Conservation (phyloP, 2,113 vertebrate species). For the Numenius arquata region DNA sequence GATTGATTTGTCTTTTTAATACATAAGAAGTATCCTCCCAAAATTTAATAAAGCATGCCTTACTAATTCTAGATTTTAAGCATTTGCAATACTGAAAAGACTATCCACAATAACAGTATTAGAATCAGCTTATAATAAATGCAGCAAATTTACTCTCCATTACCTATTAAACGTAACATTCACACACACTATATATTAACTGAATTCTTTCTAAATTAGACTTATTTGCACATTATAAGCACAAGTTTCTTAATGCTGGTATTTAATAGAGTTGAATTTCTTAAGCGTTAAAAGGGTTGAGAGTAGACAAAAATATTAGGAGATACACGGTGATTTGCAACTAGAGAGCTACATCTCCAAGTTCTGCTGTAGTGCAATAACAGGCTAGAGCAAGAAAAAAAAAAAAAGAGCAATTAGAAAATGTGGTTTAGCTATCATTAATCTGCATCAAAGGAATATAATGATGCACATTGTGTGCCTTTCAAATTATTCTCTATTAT, state of each 20-base stretch:
- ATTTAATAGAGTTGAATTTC: conserved; percentile 17
- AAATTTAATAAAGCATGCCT: not conserved
- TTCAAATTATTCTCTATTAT: conserved; percentile 79
- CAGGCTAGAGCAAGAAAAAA: conserved; percentile 20
- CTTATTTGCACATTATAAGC: not conserved
- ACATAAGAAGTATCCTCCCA: not conserved
- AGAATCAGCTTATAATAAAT: conserved; percentile 2
- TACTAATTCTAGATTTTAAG: not conserved
- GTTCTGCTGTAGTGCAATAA: conserved; percentile 43
- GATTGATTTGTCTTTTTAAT: not conserved
- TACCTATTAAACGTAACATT: not conserved
- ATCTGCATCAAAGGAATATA: conserved; percentile 81
- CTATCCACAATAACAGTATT: not conserved
- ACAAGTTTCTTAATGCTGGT: conserved; percentile 18
- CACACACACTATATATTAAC: not conserved
- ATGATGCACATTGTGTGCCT: conserved; percentile 76
- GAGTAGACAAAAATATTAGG: not conserved
- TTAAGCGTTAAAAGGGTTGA: conserved; percentile 25
- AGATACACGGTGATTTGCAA: not conserved
- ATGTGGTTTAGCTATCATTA: conserved; percentile 74
- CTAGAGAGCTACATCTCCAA: not conserved
- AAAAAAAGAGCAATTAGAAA: conserved; percentile 72
- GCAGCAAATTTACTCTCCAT: not conserved
- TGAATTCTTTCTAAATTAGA: conserved; percentile 11
- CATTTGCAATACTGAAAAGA: not conserved